These are phyloP conservation scores for Thamnophis sirtalis DNA, from an alignment of 2,113 vertebrate genomes.

Conservation along the genomic window DNA sequence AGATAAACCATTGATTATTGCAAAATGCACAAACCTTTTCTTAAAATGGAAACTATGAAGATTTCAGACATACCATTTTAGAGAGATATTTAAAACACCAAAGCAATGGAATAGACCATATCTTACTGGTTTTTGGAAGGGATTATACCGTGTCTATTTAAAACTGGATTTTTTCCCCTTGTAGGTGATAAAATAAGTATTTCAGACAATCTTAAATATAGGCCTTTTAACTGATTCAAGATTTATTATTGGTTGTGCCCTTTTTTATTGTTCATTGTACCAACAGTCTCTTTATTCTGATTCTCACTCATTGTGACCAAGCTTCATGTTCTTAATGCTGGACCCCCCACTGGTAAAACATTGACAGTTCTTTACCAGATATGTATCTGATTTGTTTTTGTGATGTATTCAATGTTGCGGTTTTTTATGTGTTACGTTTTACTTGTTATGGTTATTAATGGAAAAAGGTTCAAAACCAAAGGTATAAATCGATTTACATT, in stretches of 20 bases:
- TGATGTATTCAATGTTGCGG: constrained; percentile 64
- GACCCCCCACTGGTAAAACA: constrained; percentile 59
- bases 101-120: constrained; percentile 10
- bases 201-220: neutral
- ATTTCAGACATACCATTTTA: neutral
- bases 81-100: neutral
- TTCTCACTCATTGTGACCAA: constrained; percentile 44
- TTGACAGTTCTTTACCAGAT: constrained; percentile 54
- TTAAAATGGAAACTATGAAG: neutral
- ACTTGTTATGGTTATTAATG: constrained; percentile 51
- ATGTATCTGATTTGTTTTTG: constrained; percentile 62
- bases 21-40: neutral
- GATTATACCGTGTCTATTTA: constrained; percentile 13
- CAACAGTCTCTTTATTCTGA: constrained; percentile 49
- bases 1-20: constrained; percentile 27
- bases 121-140: constrained; percentile 4
- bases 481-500: constrained; percentile 26
- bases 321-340: constrained; percentile 55
- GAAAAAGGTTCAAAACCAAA: constrained; percentile 44
- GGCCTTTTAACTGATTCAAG: constrained; percentile 12
- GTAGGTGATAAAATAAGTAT: neutral
- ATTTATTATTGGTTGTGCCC: constrained; percentile 36
- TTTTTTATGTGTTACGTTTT: constrained; percentile 56
- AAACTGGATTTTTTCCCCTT: neutral
- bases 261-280: constrained; percentile 29